Evolutionary conservation across 2,888 invertebrate species (phyloP), one percentile per base, ranked within the genome.

Genomic region (Sphaerophoria rueppellii): DNA sequence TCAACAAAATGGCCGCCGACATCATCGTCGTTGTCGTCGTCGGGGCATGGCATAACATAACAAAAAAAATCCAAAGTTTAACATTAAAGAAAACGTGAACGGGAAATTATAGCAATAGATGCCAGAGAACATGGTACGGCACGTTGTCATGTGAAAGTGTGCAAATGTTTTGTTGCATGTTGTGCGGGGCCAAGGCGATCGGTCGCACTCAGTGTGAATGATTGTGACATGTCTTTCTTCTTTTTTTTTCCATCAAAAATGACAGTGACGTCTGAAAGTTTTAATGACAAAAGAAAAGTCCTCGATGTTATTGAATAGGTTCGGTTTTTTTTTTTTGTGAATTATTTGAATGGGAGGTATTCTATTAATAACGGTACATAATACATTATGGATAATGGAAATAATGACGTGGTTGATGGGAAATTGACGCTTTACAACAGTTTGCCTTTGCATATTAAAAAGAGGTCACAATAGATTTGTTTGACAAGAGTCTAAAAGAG

Each of bases 1-100:
- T 81, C 65, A 73, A 82, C 82, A 82, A 82, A 82, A 82, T 82
- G 82, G 82, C 82, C 50, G 82, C 72, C 61, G 48, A 58, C 46
- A 24, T 24, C 57, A 9, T 40, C 35, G 57, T 46, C 24, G 76
- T 71, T 63, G 58, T 16, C n/a, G 34, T 40, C 16, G 75, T 75
- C 69, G 75, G 55, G 55, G 72, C 43, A 63, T 73, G 61, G 65
- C 65, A 67, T 67, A 52, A 67, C 65, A 67, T 67, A 37, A 35
- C 48, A 63, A 63, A 48, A 63, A 63, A 48, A 63, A 52, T 16
- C 35, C 37, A 35, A 58, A 54, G 65, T 46, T 48, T 50, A 65
- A 72, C 67, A 50, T 74, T 74, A 77, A 78, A 73, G 72, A 82
- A 78, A 78, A 82, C 72, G 77, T 77, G 77, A 82, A 82, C 77